These are phyloP conservation scores for Sebastes nivosus DNA, from an alignment of 2,797 vertebrate genomes.

Conservation along the genomic window DNA sequence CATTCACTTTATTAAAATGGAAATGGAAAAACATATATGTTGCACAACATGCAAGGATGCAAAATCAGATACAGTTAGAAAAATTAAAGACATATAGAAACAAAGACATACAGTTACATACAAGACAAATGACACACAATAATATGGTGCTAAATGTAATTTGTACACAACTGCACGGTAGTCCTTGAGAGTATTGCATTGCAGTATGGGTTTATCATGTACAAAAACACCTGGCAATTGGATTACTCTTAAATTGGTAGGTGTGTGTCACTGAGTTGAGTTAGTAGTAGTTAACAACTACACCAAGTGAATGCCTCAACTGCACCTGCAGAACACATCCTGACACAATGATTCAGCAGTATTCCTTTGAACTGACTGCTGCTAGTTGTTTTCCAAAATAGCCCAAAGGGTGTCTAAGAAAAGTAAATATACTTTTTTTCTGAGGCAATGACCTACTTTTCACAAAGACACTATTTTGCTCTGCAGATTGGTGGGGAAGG, in stretches of 20 bases:
- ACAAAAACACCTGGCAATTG: not conserved
- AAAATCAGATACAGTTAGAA: slow-evolving; percentile 66
- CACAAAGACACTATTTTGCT: slow-evolving; percentile 29
- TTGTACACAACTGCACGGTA: slow-evolving; percentile 18
- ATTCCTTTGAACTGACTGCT: slow-evolving; percentile 20
- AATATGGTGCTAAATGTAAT: slow-evolving; percentile 10
- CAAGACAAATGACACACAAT: slow-evolving; percentile 49
- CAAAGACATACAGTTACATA: slow-evolving; percentile 38
- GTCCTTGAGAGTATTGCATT: slow-evolving; percentile 18
- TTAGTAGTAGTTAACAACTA: slow-evolving; percentile 10
- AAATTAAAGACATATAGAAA: slow-evolving; percentile 50
- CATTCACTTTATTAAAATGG: slow-evolving; percentile 76
- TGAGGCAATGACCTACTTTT: slow-evolving; percentile 41
- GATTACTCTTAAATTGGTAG: not conserved
- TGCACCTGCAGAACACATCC: slow-evolving; percentile 20
- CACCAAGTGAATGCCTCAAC: slow-evolving; percentile 26
- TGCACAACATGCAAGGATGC: slow-evolving; percentile 80
- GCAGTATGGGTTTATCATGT: not conserved
- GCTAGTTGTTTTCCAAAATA: slow-evolving; percentile 25
- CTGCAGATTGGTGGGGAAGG: slow-evolving; percentile 4
- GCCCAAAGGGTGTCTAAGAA: slow-evolving; percentile 24
- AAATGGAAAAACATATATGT: slow-evolving; percentile 61
- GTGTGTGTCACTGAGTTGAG: slow-evolving; percentile 15
- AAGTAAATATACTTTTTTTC: slow-evolving; percentile 26
- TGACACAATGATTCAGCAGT: slow-evolving; percentile 50